Base-by-base conservation (phyloP, 2,113 vertebrate genomes). In the Mastomys natalensis region DNA sequence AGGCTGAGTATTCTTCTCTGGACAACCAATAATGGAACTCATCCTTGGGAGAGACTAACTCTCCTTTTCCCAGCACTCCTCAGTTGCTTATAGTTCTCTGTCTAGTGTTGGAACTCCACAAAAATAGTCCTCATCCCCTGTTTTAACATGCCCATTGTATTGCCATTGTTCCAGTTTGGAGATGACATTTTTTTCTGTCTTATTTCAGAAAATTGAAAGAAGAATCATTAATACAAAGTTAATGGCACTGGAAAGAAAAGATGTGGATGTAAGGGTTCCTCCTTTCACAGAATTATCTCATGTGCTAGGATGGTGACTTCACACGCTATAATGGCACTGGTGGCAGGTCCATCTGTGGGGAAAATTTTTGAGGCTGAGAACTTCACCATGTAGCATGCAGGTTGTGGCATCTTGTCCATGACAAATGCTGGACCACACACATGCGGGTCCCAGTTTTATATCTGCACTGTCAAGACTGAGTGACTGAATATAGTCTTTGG, bases 191-290 rank as follows among this genome's bases (percentile, higher is more conserved):
- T 68, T 13, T 76, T 87, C 34, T 89, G 34, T 40, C 17, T 91
- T 76, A 81, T 76, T 91, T 89, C 40, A 81, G 80, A 74, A 48
- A 78, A 74, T 80, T 70, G 16, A 93, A 87, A 89, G 5, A 51
- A 76, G 22, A 74, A 51, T 77, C 13, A 84, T 78, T 77, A 92
- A 24, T 87, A 29, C 45, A 53, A 89, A 68, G 51, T 64, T 72
- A 89, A 60, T 87, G 48, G n/a, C 70, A 10, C n/a, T 77, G 43
- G 74, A 26, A 26, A 48, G 70, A 40, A 40, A 73, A 17, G 16
- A 73, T 40, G n/a, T 43, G n/a, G 72, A 73, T 73, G 21, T 22
- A 43, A 73, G n/a, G n/a, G 37, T 22, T 4, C 19, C n/a, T 73
- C 72, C n/a, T 73, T 22, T 73, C 72, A 43, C 72, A 73, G 72